Evolutionary conservation across 2,888 invertebrate genomes (phyloP).

Genomic region (Tenodera sinensis): DNA sequence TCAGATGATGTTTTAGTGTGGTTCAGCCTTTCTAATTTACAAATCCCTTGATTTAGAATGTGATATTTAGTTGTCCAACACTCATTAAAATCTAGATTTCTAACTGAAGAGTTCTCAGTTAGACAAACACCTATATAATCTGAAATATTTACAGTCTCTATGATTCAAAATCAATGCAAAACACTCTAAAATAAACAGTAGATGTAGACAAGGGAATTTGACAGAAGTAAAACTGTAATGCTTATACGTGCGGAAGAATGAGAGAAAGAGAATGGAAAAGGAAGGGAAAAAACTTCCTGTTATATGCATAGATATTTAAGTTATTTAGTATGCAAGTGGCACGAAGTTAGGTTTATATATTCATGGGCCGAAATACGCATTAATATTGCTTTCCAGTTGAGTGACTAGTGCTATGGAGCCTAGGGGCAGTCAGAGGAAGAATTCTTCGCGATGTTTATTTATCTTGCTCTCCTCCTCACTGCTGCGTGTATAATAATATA

Average conservation of each 20-base stretch:
- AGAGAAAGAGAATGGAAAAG: background rate
- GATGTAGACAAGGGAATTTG: background rate
- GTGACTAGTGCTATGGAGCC: background rate
- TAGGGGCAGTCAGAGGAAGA: background rate
- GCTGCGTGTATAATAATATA: background rate
- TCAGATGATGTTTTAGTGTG: no score
- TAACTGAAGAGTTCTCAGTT: no score
- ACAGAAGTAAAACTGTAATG: background rate
- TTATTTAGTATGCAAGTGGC: constrained; percentile 17
- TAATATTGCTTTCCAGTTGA: constrained; percentile 19
- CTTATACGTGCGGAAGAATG: background rate
- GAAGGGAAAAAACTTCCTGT: background rate
- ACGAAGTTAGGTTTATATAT: constrained; percentile 10
- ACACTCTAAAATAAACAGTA: no score
- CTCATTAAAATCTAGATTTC: no score
- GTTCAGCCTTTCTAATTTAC: no score
- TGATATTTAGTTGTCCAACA: no score
- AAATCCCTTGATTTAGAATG: no score
- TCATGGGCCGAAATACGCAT: constrained; percentile 21
- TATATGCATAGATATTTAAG: background rate
- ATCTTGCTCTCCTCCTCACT: background rate
- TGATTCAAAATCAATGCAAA: background rate
- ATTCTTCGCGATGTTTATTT: background rate
- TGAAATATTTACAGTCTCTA: no score
- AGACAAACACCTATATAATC: no score